Evolutionary conservation across 53 echinoderm and acorn worm species (phyloP), one percentile per base, ranked within the genome.

Genomic region (Echinometra lucunter): DNA sequence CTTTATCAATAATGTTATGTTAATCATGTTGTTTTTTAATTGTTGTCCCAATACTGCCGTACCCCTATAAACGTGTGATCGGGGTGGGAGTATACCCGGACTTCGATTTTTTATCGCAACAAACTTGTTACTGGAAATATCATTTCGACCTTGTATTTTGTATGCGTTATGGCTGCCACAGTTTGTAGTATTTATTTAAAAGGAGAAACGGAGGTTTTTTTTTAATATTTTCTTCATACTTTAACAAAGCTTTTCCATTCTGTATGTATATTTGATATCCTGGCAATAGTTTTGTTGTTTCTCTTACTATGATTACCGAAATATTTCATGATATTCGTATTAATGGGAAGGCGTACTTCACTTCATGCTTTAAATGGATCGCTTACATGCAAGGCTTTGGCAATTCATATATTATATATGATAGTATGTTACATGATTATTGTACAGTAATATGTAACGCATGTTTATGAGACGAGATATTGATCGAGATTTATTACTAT

Each of bases 371-470:
- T 69, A 35, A 12, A 15, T 28, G 49, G 49, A 47, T 28, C n/a
- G 45, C 25, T 82, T 44, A 42, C 82, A 13, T 44, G 35, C 45
- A 85, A 49, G 28, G 49, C 44, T 42, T 19, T 69, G 30, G 44
- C 44, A 49, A 85, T 85, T 85, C 85, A 47, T 85, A 85, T 45
- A 47, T 47, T 45, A 49, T 85, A 85, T 85, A 85, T 85, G 45
- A 85, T 49, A 85, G 85, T 85, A 85, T 49, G 85, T 85, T 90
- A 60, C 90, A 38, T 60, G 42, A 60, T 90, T 90, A 60, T 63
- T 90, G 90, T 90, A 60, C 90, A 85, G 47, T 85, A 85, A 85
- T 85, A 85, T 85, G 85, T 85, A 85, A 85, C 85, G 53, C 85
- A 85, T 49, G 85, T 85, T 85, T 85, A 85, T 85, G 28, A 49